Conservation (phyloP, 2,113 vertebrate genomes). For the Sceloporus tristichus region DNA sequence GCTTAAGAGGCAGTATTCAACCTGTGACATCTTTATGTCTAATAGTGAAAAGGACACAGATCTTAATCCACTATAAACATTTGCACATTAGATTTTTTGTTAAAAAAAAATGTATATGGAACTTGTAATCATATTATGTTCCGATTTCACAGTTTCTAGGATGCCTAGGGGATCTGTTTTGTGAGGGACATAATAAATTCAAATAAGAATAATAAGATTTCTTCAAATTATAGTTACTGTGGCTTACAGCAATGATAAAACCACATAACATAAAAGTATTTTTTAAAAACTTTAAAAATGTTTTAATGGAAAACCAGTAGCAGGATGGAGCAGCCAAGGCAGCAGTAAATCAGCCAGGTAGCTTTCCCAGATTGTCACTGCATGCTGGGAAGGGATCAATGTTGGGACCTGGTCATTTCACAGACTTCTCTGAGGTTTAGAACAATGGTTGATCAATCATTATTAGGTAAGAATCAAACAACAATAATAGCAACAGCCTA, state of each 20-base stretch:
- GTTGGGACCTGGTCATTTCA: neutral
- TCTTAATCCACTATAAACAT: neutral
- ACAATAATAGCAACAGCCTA: neutral
- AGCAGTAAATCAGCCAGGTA: neutral
- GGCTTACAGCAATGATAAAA: neutral
- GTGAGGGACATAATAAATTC: neutral
- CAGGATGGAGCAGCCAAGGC: no score
- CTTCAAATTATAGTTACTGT: neutral
- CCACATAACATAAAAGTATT: neutral
- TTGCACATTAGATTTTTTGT: neutral
- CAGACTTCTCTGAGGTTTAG: neutral
- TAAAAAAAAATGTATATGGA: neutral
- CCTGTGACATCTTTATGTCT: no score
- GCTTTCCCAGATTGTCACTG: neutral
- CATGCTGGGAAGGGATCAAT: neutral
- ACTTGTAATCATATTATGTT: neutral
- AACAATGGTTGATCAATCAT: neutral
- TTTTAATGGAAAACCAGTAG: neutral
- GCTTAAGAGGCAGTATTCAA: no score
- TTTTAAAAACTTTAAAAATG: neutral
- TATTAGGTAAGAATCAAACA: no score
- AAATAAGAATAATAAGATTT: conserved; percentile 3
- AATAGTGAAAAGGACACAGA: no score
- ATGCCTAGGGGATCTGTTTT: neutral
- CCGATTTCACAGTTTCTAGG: neutral